A percentile compares a stretch with the other conserved stretches of the same genome.
Evolutionary conservation across 2,888 invertebrate species (phyloP).

Genomic region (Limnephilus auricula): DNA sequence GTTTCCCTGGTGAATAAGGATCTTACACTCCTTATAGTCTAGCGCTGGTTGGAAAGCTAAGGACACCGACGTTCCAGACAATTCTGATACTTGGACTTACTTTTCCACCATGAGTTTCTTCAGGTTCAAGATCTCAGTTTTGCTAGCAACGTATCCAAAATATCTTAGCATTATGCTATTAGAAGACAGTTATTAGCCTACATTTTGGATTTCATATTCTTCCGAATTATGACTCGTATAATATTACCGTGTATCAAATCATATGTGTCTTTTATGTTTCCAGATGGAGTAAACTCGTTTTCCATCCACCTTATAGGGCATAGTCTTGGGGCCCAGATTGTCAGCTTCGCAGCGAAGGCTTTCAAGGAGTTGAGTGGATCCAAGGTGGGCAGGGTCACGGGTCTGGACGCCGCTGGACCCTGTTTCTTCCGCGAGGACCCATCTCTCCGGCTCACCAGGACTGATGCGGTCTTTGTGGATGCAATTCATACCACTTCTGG

Average conservation of each 20-base stretch:
- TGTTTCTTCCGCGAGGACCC: constrained; percentile 62
- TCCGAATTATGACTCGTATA: no score
- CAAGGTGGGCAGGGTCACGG: constrained; percentile 56
- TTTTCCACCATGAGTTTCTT: no score
- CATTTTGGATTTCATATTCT: no score
- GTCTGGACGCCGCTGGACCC: constrained; percentile 64
- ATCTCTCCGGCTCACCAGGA: constrained; percentile 30
- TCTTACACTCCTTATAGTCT: no score
- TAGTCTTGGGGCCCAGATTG: constrained; percentile 62
- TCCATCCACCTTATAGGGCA: constrained; percentile 61
- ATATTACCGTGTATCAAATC: not conserved
- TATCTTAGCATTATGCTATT: no score
- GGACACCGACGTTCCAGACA: no score
- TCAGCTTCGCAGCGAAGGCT: constrained; percentile 60
- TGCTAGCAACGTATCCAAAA: no score
- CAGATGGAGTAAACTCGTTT: constrained; percentile 50
- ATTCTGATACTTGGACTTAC: no score
- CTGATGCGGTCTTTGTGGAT: constrained; percentile 63
- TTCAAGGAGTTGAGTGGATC: constrained; percentile 59
- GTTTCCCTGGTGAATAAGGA: no score
- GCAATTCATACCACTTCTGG: constrained; percentile 62
- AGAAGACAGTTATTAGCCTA: no score
- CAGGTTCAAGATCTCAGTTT: no score
- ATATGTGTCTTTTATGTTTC: not conserved
- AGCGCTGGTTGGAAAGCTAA: no score